Conservation (phyloP, 2,113 vertebrate genomes). For the Prinia subflava region DNA sequence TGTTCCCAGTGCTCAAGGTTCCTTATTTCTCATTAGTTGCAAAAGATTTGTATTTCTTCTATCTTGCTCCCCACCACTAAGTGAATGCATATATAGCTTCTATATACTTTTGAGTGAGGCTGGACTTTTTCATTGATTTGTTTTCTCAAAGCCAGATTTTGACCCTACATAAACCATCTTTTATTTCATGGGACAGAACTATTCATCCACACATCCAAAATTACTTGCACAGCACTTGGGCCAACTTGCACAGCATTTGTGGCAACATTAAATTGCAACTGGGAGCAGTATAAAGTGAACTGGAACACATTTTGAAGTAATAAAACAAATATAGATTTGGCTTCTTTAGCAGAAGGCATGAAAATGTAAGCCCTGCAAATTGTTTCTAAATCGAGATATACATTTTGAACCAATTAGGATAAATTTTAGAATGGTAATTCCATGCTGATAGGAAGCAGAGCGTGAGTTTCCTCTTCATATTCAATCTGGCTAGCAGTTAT, state of each 20-base stretch:
- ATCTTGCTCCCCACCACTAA: background rate
- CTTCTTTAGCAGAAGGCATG: background rate
- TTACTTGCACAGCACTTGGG: background rate
- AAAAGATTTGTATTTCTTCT: background rate
- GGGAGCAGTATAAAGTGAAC: background rate
- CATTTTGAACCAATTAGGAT: background rate
- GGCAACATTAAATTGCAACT: background rate
- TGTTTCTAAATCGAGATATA: background rate
- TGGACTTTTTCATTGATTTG: background rate
- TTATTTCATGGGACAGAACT: background rate
- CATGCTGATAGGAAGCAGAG: background rate
- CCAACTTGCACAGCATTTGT: background rate
- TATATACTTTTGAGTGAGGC: background rate
- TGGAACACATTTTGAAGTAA: background rate
- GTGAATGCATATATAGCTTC: background rate
- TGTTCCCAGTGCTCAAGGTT: background rate
- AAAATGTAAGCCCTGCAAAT: background rate
- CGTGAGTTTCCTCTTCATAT: background rate
- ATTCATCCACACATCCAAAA: background rate
- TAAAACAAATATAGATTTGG: background rate
- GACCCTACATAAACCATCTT: background rate
- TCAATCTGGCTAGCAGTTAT: background rate
- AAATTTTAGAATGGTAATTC: background rate
- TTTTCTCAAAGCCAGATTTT: background rate
- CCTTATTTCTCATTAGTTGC: background rate